Evolutionary conservation across 2,888 invertebrate species (phyloP), one percentile per base, ranked within the genome.

Genomic region (Parasteatoda lunata): DNA sequence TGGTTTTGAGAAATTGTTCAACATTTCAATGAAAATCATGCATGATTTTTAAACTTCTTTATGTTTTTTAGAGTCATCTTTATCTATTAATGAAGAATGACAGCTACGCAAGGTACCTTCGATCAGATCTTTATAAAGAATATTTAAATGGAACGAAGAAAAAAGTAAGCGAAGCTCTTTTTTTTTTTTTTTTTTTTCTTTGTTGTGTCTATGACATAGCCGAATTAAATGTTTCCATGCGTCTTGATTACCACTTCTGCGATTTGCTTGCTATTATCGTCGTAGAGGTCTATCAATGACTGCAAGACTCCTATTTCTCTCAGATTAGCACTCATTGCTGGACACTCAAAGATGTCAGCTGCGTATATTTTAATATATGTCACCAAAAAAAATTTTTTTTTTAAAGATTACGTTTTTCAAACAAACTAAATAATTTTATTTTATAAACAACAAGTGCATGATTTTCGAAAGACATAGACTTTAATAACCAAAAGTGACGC

Each of bases 61-160:
- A 77, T 65, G 15, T 15, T 8, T 89, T 83, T 11, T 93, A 98
- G 97, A 97, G 98, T 7, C 99, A 99, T 93, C 98, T 99, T 65
- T 99, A 98, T 93, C 98, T 98, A 91, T 94, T 99, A 90, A 99
- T 99, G 99, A 99, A 99, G 92, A 98, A 97, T 90, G 99, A 99
- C 93, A 98, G 98, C 91, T 99, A 99, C 92, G 98, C 98, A 80
- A 94, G 99, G 90, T 99, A 99, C 92, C 94, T 99, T 79, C 95
- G 99, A 89, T 99, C 98, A 0, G 99, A 99, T 90, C 97, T 98
- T 96, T 99, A 99, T 93, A 98, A 98, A 94, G 98, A 98, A 90
- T 97, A 96, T 92, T 93, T 98, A 88, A 97, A 96, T 92, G 97
- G 97, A 90, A 96, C 97, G 89, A 97, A 98, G 93, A 98, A 98